Base-by-base conservation (phyloP, 1,140 invertebrate genomes). In the Cyrtorhinus lividipennis region DNA sequence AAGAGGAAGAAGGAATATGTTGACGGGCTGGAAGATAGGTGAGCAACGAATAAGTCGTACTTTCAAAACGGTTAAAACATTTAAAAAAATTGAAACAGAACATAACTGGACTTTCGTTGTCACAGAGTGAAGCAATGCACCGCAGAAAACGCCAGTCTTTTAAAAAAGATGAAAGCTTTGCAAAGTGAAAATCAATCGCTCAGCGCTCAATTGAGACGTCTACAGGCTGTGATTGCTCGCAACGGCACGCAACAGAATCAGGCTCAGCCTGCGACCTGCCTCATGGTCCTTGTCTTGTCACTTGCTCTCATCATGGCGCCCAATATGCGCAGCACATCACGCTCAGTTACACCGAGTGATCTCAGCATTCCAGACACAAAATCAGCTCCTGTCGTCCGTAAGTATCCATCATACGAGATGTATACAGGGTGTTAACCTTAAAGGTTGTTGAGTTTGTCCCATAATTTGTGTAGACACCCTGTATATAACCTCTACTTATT, bases 1-100 rank as follows among this genome's bases (percentile, higher is more conserved):
- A 92, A 93, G 71, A 80, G 90, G 67, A 95, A 95, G 80, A 92
- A 93, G 80, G 89, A 91, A 71, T 95, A 95, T 74, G 84, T 95
- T 45, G 91, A 94, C 71, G 88, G 88, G 24, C 75, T 95, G 45
- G 92, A 95, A 75, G 87, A 92, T 70, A 83, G 84, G 78, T 85
- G 71, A 73, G 30, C 15, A 38, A 15, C 5, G 15, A 38, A 15
- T 38, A 38, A 38, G 30, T 38, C 30, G 5, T 38, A 5, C 30
- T 38, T 38, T 38, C 5, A 38, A 38, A 38, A 38, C 15, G 30
- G 15, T 38, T 38, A 5, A 38, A 38, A 38, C 30, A 38, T 38
- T 38, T 38, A n/a, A n/a, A n/a, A n/a, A n/a, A n/a, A n/a, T n/a
- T n/a, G n/a, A n/a, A n/a, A n/a, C n/a, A n/a, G n/a, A n/a, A n/a